phyloP scores from a whole-genome alignment of 2,888 invertebrate species.

The Sarcophaga variegata region DNA sequence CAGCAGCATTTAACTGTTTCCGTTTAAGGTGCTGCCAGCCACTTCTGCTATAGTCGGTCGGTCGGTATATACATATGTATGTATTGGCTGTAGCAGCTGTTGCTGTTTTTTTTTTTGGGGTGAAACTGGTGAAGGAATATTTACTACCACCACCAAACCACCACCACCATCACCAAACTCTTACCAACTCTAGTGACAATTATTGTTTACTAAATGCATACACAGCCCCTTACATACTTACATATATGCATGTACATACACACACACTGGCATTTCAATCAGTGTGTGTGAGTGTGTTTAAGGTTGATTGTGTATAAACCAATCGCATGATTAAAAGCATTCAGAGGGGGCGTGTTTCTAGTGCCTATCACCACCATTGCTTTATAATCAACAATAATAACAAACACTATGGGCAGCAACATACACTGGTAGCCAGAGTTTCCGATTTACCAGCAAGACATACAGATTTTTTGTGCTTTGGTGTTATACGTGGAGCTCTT shows the following conservation, averaged over 20 bases:
- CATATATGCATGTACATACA: no score
- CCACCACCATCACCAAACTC: conserved; percentile 1
- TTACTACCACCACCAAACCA: neutral
- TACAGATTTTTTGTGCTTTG: neutral
- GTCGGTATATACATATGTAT: neutral
- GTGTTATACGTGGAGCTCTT: conserved; percentile 24
- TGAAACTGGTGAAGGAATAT: neutral
- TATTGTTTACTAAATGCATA: neutral
- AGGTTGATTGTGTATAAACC: conserved; percentile 40
- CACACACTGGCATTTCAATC: neutral
- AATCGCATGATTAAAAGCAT: conserved; percentile 55
- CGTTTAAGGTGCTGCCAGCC: conserved; percentile 71
- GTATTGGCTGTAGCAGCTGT: conserved; percentile 46
- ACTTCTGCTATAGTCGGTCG: conserved; percentile 56
- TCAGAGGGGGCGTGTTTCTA: conserved; percentile 66
- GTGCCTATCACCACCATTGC: conserved; percentile 56
- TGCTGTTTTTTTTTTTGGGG: neutral
- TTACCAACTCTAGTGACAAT: neutral
- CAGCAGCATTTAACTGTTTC: conserved; percentile 80
- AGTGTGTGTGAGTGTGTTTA: neutral
- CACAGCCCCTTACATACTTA: neutral
- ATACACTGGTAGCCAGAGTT: conserved; percentile 38
- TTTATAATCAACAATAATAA: conserved; percentile 26
- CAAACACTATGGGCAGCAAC: conserved; percentile 1
- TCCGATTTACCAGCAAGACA: conserved; percentile 33